These are phyloP conservation scores for Chloebia gouldiae DNA, from an alignment of 2,113 vertebrate genomes.

Conservation along the genomic window DNA sequence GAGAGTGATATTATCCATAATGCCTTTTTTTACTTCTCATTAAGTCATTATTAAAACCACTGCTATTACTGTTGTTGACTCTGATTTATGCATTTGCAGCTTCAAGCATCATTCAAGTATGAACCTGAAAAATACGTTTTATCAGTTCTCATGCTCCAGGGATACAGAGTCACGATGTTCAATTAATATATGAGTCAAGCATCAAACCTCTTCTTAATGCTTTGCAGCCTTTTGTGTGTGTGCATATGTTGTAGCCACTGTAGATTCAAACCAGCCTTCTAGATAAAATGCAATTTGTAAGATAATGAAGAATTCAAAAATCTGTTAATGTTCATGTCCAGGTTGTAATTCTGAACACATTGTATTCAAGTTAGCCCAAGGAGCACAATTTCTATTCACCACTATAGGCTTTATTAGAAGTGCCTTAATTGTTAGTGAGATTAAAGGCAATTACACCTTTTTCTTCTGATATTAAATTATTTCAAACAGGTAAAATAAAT, in stretches of 20 bases:
- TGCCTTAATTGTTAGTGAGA: not conserved
- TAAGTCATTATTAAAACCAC: not conserved
- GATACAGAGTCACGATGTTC: not conserved
- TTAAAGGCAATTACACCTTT: not conserved
- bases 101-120: not conserved
- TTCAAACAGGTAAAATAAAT: not conserved
- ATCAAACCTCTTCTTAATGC: not conserved
- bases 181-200: not conserved
- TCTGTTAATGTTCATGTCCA: not conserved
- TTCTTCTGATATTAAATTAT: not conserved
- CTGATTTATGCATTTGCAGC: not conserved
- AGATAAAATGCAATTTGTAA: not conserved
- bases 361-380: not conserved
- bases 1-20: not conserved
- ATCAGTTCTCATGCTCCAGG: not conserved
- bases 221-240: not conserved
- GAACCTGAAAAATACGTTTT: not conserved
- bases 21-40: not conserved
- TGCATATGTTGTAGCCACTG: not conserved
- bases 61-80: not conserved
- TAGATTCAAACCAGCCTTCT: not conserved
- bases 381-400: not conserved
- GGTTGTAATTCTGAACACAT: not conserved
- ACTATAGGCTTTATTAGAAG: not conserved
- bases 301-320: not conserved